Base-by-base conservation (phyloP, 2,113 vertebrate genomes). In the Camelus dromedarius region DNA sequence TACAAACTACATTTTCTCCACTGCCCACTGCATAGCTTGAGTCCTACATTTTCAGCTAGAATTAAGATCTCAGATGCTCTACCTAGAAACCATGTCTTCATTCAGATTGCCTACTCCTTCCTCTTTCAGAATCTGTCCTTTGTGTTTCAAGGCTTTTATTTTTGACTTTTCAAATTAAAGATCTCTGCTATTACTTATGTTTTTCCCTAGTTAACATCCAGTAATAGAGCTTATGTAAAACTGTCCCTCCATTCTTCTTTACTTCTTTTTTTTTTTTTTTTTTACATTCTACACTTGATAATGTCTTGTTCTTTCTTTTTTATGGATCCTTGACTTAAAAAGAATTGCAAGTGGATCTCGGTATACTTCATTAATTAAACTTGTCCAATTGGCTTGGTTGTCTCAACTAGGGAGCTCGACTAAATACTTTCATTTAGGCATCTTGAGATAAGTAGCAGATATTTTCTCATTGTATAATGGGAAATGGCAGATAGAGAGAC, bases 291-390 rank as follows among this genome's bases (percentile, higher is more conserved):
- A 1, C 12, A 38, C 9, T 38, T 35, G 52, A 72, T 2, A 3
- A 64, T 4, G 1, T 38, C 24, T 66, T 48, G 28, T 15, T 85
- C 26, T 72, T 64, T 58, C 8, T 22, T 9, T 9, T 24, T 76
- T 89, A 66, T 32, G 60, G 64, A 60, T 54, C 38, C 38, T 80
- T 88, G 64, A 60, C 26, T 94, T 84, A 67, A 79, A 89, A 88
- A 66, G 24, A 69, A 19, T 13, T 79, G 6, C 10, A 5, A 0
- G 0, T 85, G 42, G 15, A 81, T 75, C 66, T 69, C 66, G 82
- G 19, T 58, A 46, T 18, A 24, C 30, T 6, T 93, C 30, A 9
- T 38, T 66, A 54, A 35, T 24, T 32, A 50, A 77, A 52, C 9
- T 80, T 79, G 88, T 84, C 46, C 18, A 24, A 1, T 62, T 4